phyloP scores from a whole-genome alignment of 2,113 vertebrate genomes.

The Desmodus rotundus region DNA sequence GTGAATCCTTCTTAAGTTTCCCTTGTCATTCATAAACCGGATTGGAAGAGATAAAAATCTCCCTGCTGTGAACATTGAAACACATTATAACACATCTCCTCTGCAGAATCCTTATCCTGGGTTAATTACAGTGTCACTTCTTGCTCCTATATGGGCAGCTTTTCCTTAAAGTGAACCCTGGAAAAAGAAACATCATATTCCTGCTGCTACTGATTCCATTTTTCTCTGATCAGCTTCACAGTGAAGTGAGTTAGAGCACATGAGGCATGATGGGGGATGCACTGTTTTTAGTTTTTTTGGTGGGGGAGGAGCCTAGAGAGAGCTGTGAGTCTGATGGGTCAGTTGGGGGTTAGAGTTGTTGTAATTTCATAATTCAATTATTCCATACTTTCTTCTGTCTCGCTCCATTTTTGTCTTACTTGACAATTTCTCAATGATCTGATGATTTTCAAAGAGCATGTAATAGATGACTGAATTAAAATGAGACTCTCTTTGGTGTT shows the following conservation, averaged over 20 bases:
- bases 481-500: neutral
- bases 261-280: constrained; percentile 40
- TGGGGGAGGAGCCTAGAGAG: neutral
- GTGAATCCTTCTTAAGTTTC: constrained; percentile 67
- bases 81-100: constrained; percentile 57
- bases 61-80: constrained; percentile 62
- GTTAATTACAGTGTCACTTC: constrained; percentile 73
- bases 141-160: constrained; percentile 65
- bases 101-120: constrained; percentile 58
- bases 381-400: neutral
- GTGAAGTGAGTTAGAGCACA: constrained; percentile 55
- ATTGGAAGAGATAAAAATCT: constrained; percentile 37
- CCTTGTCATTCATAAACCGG: constrained; percentile 61
- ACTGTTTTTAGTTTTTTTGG: neutral
- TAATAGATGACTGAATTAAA: neutral
- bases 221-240: constrained; percentile 62
- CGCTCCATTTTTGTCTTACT: neutral
- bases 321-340: constrained; percentile 37
- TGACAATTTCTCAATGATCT: constrained; percentile 4
- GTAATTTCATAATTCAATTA: constrained; percentile 25
- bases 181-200: constrained; percentile 53
- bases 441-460: neutral
- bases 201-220: constrained; percentile 63
- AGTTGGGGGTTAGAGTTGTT: constrained; percentile 16
- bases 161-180: constrained; percentile 70